Conservation (phyloP, 2,113 vertebrate genomes). For the Apteryx owenii region DNA sequence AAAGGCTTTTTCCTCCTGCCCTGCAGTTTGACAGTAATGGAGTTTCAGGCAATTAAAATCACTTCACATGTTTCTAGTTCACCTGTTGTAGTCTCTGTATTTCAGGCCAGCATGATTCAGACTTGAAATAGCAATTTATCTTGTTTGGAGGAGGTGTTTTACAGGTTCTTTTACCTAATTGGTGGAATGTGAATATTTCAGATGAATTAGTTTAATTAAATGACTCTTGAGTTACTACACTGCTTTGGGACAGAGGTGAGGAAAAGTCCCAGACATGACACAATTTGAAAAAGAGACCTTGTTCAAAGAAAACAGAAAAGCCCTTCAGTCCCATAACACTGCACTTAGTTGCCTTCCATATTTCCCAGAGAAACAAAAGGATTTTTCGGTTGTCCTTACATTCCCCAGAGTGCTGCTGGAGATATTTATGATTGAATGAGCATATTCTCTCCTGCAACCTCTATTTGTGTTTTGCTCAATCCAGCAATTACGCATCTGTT, state of each 20-base stretch:
- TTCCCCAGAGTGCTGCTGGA: not conserved
- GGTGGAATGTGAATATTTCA: not conserved
- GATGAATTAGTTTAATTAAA: not conserved
- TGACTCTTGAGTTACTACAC: not conserved
- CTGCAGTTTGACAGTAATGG: not conserved
- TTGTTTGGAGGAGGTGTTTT: not conserved
- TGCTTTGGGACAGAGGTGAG: not conserved
- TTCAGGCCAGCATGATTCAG: not conserved
- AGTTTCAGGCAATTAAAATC: slow-evolving; percentile 16
- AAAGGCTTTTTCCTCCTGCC: not conserved
- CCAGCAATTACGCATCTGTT: not conserved
- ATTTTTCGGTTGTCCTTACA: not conserved
- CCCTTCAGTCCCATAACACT: accelerated
- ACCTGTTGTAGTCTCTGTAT: not conserved
- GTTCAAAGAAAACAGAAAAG: accelerated
- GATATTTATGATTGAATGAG: not conserved
- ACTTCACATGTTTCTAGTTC: not conserved
- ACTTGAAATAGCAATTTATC: not conserved
- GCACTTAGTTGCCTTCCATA: accelerated
- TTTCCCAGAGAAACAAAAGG: not conserved
- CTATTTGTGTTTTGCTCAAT: not conserved
- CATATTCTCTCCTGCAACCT: not conserved
- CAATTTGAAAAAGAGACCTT: not conserved
- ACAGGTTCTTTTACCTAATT: not conserved
- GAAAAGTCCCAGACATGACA: not conserved